A percentile compares a stretch with the other conserved stretches of the same genome.
phyloP scores from a whole-genome alignment of 2,113 vertebrate genomes.

The Poicephalus meyeri region DNA sequence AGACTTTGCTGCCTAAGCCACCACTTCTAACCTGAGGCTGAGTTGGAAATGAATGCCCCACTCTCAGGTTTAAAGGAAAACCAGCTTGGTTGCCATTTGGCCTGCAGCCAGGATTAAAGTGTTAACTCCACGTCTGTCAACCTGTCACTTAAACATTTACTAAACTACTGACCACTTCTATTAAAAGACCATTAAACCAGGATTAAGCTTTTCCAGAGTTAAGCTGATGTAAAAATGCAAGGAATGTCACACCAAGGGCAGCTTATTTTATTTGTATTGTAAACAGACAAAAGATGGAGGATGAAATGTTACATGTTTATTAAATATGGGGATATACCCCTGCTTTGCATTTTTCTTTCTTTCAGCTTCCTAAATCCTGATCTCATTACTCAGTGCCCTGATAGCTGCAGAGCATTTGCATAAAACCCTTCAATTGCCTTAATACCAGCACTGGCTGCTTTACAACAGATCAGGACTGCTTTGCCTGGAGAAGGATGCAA shows the following conservation, averaged over 20 bases:
- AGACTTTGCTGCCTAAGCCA: slow-evolving; percentile 5
- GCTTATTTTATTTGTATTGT: slow-evolving; percentile 51
- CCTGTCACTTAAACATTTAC: slow-evolving; percentile 78
- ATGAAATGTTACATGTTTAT: slow-evolving; percentile 54
- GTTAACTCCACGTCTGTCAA: slow-evolving; percentile 69
- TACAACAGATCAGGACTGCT: background rate
- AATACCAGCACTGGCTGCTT: background rate
- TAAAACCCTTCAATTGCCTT: background rate
- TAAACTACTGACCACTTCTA: slow-evolving; percentile 74
- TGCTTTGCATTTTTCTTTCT: background rate
- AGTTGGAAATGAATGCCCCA: slow-evolving; percentile 16
- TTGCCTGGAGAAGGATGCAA: background rate
- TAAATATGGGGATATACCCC: slow-evolving; percentile 27
- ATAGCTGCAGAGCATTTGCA: background rate
- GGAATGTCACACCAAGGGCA: slow-evolving; percentile 68
- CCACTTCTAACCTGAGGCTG: slow-evolving; percentile 35
- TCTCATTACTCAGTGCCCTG: background rate
- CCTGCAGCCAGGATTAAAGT: slow-evolving; percentile 74
- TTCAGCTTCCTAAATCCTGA: slow-evolving; percentile 27
- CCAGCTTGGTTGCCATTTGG: slow-evolving; percentile 56
- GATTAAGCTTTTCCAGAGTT: slow-evolving; percentile 72
- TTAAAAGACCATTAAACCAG: slow-evolving; percentile 76
- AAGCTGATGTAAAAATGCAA: slow-evolving; percentile 73
- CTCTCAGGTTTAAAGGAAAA: slow-evolving; percentile 64
- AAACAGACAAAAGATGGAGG: slow-evolving; percentile 45